These are phyloP conservation scores for Platyscapa corneri DNA, from an alignment of 1,140 invertebrate species.

Conservation along the genomic window DNA sequence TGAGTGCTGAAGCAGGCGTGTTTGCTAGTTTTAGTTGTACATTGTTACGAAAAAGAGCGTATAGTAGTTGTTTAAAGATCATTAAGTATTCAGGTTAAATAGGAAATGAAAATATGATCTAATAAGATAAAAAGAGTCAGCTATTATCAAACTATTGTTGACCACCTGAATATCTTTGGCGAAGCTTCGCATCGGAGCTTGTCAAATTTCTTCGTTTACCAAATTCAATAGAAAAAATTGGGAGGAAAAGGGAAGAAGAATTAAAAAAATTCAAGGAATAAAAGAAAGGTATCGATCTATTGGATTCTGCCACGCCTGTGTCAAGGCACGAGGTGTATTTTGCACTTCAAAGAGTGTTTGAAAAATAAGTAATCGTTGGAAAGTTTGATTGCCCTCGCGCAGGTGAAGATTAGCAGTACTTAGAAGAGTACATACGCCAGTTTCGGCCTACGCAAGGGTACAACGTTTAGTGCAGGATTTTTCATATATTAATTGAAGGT, in stretches of 20 bases:
- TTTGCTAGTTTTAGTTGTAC: conserved; percentile 60
- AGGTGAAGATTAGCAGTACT: conserved; percentile 45
- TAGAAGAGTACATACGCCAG: conserved; percentile 38
- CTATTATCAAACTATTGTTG: conserved; percentile 34
- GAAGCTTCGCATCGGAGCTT: conserved; percentile 46
- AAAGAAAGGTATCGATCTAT: conserved; percentile 44
- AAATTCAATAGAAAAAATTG: conserved; percentile 49
- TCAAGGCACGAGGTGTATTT: conserved; percentile 58
- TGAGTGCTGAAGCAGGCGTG: conserved; percentile 52
- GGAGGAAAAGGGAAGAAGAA: conserved; percentile 17
- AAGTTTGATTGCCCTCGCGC: conserved; percentile 44
- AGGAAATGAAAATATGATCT: conserved; percentile 36
- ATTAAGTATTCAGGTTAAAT: conserved; percentile 51
- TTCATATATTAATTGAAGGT: conserved; percentile 39
- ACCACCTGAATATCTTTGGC: conserved; percentile 47
- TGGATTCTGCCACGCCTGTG: conserved; percentile 54
- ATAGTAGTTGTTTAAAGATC: conserved; percentile 55
- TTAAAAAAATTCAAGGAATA: conserved; percentile 28
- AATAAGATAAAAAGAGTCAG: conserved; percentile 26
- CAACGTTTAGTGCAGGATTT: conserved; percentile 33
- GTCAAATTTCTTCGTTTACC: conserved; percentile 52
- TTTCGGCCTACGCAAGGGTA: conserved; percentile 53
- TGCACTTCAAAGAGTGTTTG: neutral
- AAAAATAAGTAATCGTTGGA: conserved; percentile 31
- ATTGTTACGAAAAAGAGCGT: conserved; percentile 57